These are phyloP conservation scores for Mimumesa dahlbomi DNA, from an alignment of 2,888 invertebrate genomes.

Conservation along the genomic window DNA sequence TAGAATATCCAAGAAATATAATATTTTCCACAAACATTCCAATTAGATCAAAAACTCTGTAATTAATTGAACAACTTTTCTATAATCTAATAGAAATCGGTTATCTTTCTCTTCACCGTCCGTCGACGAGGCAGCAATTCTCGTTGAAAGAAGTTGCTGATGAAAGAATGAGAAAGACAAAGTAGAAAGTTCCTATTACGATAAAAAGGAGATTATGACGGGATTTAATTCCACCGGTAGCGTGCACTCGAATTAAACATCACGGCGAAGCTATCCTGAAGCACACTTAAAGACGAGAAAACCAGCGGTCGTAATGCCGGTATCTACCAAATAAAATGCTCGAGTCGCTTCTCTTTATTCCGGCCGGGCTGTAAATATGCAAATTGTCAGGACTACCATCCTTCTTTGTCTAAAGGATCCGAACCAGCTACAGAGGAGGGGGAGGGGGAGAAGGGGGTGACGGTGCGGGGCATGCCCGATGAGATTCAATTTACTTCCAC, in stretches of 20 bases:
- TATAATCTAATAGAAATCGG: too few relatives aligned
- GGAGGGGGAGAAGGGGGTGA: constrained; percentile 15
- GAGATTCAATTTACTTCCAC: constrained; percentile 72
- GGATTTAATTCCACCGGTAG: constrained; percentile 36
- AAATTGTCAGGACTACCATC: constrained; percentile 66
- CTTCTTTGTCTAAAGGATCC: constrained; percentile 62
- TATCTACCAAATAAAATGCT: constrained; percentile 64
- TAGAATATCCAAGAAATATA: too few relatives aligned
- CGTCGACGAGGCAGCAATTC: too few relatives aligned
- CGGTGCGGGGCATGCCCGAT: constrained; percentile 61
- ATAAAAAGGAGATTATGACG: constrained; percentile 42
- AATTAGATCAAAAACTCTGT: too few relatives aligned
- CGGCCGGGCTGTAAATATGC: constrained; percentile 65
- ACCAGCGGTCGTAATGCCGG: constrained; percentile 56
- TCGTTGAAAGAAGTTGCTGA: too few relatives aligned
- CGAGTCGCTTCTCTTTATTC: constrained; percentile 66
- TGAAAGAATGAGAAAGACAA: background rate
- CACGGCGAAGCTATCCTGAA: constrained; percentile 36
- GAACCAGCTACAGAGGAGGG: constrained; percentile 28
- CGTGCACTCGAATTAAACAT: constrained; percentile 47
- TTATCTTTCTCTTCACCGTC: too few relatives aligned
- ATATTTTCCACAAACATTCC: too few relatives aligned
- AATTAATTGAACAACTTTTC: too few relatives aligned
- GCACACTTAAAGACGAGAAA: constrained; percentile 30
- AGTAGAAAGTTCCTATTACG: constrained; percentile 32